A percentile compares a stretch with the other conserved stretches of the same genome.
phyloP scores from a whole-genome alignment of 2,797 vertebrate species.

The Ctenochaetus hawaiiensis region DNA sequence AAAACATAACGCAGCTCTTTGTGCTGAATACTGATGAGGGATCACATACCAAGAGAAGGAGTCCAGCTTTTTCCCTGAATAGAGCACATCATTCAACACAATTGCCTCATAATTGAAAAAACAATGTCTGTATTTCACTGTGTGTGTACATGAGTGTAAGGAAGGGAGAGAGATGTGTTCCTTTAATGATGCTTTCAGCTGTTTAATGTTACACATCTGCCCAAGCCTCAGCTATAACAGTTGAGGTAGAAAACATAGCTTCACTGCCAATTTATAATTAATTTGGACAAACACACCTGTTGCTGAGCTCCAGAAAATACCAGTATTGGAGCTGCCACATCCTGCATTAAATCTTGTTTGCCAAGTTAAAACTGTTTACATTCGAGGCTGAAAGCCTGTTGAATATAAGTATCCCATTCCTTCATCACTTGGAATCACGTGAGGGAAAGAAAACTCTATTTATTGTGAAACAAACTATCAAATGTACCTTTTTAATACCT shows the following conservation, averaged over 20 bases:
- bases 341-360: conserved; percentile 43
- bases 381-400: conserved; percentile 13
- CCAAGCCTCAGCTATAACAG: conserved; percentile 6
- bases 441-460: neutral
- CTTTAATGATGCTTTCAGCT: conserved; percentile 45
- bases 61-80: conserved; percentile 2
- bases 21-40: conserved; percentile 2
- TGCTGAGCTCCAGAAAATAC: conserved; percentile 41
- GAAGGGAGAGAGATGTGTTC: conserved; percentile 1
- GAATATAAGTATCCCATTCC: conserved; percentile 43
- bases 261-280: conserved; percentile 38
- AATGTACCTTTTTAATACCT: neutral
- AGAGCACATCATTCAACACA: conserved; percentile 21
- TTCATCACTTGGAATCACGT: neutral
- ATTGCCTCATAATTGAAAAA: neutral
- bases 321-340: conserved; percentile 29
- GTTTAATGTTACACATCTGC: conserved; percentile 33
- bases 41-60: conserved; percentile 7
- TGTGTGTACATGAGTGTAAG: conserved; percentile 4
- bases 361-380: conserved; percentile 34
- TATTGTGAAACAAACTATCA: neutral
- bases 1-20: neutral
- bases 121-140: conserved; percentile 13
- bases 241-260: conserved; percentile 27
- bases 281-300: conserved; percentile 49